phyloP scores from a whole-genome alignment of 2,797 vertebrate genomes.

The Coranthus polyacanthus region DNA sequence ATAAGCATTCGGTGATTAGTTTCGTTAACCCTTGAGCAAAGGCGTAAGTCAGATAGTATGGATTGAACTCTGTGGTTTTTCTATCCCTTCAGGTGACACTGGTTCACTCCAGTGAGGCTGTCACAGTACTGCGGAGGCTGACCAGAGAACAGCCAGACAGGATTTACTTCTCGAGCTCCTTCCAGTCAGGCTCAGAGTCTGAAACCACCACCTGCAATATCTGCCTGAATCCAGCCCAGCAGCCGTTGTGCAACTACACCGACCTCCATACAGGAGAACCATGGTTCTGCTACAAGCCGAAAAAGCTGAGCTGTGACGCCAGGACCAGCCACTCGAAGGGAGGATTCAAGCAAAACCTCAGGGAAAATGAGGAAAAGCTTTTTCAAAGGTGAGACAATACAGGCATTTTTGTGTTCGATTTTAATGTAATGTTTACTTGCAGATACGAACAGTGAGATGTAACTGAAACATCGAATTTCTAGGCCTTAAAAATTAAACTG shows the following conservation, averaged over 20 bases:
- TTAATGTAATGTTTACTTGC: background rate
- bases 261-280: conserved; percentile 91
- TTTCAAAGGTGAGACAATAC: conserved; percentile 86
- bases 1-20: background rate
- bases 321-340: conserved; percentile 89
- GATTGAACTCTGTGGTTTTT: background rate
- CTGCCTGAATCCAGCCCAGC: conserved; percentile 83
- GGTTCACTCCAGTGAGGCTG: conserved; percentile 91
- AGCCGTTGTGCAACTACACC: conserved; percentile 90
- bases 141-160: conserved; percentile 88
- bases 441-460: background rate
- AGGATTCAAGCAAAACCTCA: conserved; percentile 86
- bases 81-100: conserved; percentile 79
- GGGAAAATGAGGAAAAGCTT: conserved; percentile 84
- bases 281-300: conserved; percentile 95
- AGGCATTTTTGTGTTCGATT: background rate
- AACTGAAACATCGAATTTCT: background rate
- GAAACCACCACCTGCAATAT: conserved; percentile 91
- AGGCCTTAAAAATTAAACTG: no score
- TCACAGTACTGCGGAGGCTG: conserved; percentile 87
- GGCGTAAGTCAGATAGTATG: background rate
- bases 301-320: conserved; percentile 87
- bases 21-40: background rate
- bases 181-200: conserved; percentile 84
- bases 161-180: conserved; percentile 90